phyloP scores from a whole-genome alignment of 1,140 invertebrate genomes.

The Lasioglossum baleicum region DNA sequence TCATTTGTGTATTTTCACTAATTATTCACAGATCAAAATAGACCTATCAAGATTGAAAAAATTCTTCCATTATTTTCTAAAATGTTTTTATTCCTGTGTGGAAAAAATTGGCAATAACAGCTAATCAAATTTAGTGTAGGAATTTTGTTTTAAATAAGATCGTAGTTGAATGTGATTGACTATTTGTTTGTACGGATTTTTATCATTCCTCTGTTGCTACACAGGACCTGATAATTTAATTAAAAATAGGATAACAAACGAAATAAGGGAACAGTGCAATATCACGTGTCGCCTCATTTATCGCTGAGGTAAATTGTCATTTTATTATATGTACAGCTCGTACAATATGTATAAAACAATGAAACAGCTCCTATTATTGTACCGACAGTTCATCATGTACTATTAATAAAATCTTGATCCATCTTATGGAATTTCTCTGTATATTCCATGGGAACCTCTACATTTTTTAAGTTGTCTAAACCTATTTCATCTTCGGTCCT shows the following conservation, averaged over 20 bases:
- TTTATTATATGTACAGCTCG: constrained; percentile 31
- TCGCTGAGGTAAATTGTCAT: not conserved
- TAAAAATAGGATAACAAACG: constrained; percentile 1
- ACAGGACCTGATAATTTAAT: constrained; percentile 43
- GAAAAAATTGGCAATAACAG: too few relatives aligned
- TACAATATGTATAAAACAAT: too few relatives aligned
- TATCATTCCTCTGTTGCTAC: constrained; percentile 33
- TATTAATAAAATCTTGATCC: constrained; percentile 82
- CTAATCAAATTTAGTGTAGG: not conserved
- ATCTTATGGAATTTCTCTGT: constrained; percentile 87
- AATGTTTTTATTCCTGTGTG: too few relatives aligned
- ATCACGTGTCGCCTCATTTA: constrained; percentile 4
- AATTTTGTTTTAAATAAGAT: not conserved
- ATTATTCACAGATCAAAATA: too few relatives aligned
- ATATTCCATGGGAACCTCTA: constrained; percentile 89
- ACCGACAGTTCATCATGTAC: constrained; percentile 42
- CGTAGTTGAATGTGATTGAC: not conserved
- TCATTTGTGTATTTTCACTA: too few relatives aligned
- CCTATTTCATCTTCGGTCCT: constrained; percentile 94
- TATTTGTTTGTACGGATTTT: too few relatives aligned
- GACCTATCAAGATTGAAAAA: too few relatives aligned
- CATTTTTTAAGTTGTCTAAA: constrained; percentile 87
- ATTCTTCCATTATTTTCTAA: too few relatives aligned
- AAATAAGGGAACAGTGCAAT: constrained; percentile 53
- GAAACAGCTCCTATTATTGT: too few relatives aligned